Evolutionary conservation across 2,113 vertebrate species (phyloP).

Genomic region (Polyodon spathula): DNA sequence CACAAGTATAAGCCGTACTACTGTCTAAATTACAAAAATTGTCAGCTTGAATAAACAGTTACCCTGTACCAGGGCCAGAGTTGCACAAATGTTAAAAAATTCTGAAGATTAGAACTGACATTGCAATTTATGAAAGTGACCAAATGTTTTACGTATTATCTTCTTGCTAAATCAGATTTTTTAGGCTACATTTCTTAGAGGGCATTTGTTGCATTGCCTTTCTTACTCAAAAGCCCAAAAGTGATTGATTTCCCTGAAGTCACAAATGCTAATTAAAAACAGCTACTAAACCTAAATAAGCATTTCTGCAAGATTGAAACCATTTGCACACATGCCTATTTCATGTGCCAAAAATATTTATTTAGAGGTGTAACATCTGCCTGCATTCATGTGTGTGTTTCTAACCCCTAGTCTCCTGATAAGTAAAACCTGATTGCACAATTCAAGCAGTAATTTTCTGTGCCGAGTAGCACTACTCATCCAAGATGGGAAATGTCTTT

Average conservation of each 20-base stretch:
- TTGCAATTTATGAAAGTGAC: no score
- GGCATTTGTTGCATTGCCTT: no score
- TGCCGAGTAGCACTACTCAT: conserved; percentile 30
- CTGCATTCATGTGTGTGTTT: conserved; percentile 22
- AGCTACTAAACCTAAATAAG: conserved; percentile 19
- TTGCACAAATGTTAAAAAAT: conserved; percentile 15
- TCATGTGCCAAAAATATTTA: conserved; percentile 2
- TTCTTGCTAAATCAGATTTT: conserved; percentile 16
- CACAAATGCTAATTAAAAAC: conserved; percentile 31
- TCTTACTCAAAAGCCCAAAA: conserved; percentile 19
- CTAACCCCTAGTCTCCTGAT: conserved; percentile 15
- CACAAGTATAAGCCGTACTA: no score
- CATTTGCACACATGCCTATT: conserved; percentile 17
- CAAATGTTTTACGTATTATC: no score
- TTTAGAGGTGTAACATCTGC: conserved; percentile 15
- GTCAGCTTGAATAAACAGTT: conserved; percentile 26
- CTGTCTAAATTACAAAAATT: conserved; percentile 21
- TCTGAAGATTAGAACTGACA: conserved; percentile 1
- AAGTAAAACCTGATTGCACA: conserved; percentile 42
- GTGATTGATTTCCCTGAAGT: conserved; percentile 19
- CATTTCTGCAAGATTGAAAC: conserved; percentile 16
- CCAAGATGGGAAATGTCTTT: conserved; percentile 22
- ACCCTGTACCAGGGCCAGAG: conserved; percentile 15
- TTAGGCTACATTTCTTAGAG: conserved; percentile 11
- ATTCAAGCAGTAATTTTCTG: conserved; percentile 31